Conservation (phyloP, 2,113 vertebrate species). For the Stigmatopora argus region DNA sequence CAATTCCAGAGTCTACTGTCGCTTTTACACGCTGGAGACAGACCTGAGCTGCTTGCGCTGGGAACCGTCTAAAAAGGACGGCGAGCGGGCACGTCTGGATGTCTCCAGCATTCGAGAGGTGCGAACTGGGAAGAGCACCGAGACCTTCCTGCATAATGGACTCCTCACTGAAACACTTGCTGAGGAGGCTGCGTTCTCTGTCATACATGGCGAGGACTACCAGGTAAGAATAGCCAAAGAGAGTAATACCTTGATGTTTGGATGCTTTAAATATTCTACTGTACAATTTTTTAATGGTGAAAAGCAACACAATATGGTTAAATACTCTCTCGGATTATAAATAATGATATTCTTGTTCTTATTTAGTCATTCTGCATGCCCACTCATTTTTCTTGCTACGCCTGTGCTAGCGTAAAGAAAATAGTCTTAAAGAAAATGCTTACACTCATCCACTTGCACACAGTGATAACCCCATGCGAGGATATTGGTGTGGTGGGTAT, state of each 20-base stretch:
- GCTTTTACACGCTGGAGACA: constrained; percentile 89
- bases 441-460: no score
- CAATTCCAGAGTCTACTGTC: constrained; percentile 90
- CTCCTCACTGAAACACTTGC: constrained; percentile 85
- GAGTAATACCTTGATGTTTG: background rate
- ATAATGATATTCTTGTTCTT: no score
- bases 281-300: no score
- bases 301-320: no score
- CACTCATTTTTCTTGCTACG: no score
- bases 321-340: no score
- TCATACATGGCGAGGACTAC: constrained; percentile 93
- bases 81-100: constrained; percentile 88
- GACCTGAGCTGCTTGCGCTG: constrained; percentile 91
- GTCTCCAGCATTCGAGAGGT: constrained; percentile 88
- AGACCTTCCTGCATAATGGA: constrained; percentile 92
- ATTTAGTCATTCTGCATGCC: no score
- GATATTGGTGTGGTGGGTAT: no score
- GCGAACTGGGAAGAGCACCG: constrained; percentile 91
- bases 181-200: constrained; percentile 89
- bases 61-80: constrained; percentile 97
- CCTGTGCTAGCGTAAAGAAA: no score
- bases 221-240: constrained; percentile 45
- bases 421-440: no score
- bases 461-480: no score
- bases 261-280: background rate